Base-by-base conservation (phyloP, 1,140 invertebrate genomes). In the Trachymyrmex septentrionalis region DNA sequence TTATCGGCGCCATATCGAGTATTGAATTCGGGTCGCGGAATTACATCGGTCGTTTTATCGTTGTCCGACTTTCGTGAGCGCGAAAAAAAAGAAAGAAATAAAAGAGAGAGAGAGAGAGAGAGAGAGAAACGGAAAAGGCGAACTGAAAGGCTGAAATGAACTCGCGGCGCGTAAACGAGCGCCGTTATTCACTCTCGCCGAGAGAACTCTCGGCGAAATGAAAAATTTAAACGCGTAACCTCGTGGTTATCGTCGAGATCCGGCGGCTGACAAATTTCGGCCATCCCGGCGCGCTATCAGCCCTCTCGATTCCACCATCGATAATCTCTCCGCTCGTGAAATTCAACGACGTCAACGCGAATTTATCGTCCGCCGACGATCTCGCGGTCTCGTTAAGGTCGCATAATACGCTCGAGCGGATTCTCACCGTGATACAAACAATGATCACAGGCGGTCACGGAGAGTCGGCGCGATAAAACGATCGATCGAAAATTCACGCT, bases 321-420 rank as follows among this genome's bases (percentile, higher is more conserved):
- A 84, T 84, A 84, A 84, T 84, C 80, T 73, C 67, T 73, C 55
- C 80, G 38, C 80, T 84, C 80, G 80, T 84, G 80, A 84, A 84
- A 84, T 84, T 73, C 80, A 61, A 63, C 80, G 69, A 73, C 67
- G 80, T 73, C 80, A 53, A 82, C 80, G 80, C 67, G 69, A 84
- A 84, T 84, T 84, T 84, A 84, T 84, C 80, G 80, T 34, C n/a
- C 67, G 38, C 19, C 80, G 69, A 59, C 80, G 55, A 84, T 84
- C 80, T 84, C 69, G 80, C 67, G 80, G 80, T 69, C 67, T 82
- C 67, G 69, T 73, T 73, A 75, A 73, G 80, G 55, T 21, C 21
- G 38, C 80, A 38, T 50, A 24, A 21, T 27, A 19, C 21, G 24
- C 24, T 24, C 16, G 63, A 30, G 14, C 19, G n/a, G 2, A 55